Base-by-base conservation (phyloP, 64 coral and sea anemone genomes). In the Pocillopora damicornis region DNA sequence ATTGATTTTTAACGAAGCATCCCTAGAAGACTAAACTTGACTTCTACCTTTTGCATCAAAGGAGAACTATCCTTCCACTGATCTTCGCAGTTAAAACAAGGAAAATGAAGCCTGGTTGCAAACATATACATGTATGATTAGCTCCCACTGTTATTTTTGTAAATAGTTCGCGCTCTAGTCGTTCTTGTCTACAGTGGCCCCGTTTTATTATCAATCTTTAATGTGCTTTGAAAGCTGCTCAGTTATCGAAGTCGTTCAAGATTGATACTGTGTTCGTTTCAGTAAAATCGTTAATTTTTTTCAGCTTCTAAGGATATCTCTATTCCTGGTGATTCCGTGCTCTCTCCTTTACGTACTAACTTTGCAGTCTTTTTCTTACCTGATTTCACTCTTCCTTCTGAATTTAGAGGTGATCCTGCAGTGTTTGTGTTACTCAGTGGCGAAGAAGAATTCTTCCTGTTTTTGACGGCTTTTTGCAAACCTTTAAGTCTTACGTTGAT, bases 401-500 rank as follows among this genome's bases (percentile, higher is more conserved):
- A 85, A 71, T 22, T 85, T 20, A 66, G 12, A 20, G 81, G 20
- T 18, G 64, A 67, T 20, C 64, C 14, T 4, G 64, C 64, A 1
- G 67, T 71, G 22, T 22, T 71, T 71, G 9, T 26, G 67, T 23
- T 23, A 23, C 67, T 71, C 18, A 71, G 20, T 7, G 67, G 81
- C 12, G 91, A 89, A 4, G 35, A 51, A 3, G 56, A 38, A 22
- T 84, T 79, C 78, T 89, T 93, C 76, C 79, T 74, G 14, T 69
- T 79, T 68, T 69, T 93, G 14, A 35, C 25, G 18, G 79, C 87
- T 13, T 60, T 93, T 26, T 78, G 87, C 58, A 93, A 75, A 58
- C 88, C 79, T 69, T 89, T 93, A 13, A 93, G 63, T 23, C 77
- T 75, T 30, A 30, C 20, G 45, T 37, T 93, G 0, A 89, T 26